Conservation (phyloP, 2,888 invertebrate genomes). For the Amphiduros pacificus region DNA sequence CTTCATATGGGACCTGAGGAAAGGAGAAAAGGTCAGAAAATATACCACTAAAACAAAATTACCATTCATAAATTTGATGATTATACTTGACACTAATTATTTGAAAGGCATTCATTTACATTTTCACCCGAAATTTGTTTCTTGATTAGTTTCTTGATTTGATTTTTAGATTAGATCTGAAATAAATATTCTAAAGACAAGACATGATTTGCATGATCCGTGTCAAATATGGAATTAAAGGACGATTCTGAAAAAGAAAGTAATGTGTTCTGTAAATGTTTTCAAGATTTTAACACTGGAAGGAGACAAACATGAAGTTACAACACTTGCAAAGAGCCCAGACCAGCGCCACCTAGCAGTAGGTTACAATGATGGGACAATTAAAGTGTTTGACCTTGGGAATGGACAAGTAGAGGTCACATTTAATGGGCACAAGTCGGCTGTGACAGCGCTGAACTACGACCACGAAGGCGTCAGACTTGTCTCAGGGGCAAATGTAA, state of each 20-base stretch:
- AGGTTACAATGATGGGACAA: conserved; percentile 87
- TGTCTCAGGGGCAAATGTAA: conserved; percentile 82
- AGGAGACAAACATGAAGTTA: conserved; percentile 81
- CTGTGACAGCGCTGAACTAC: conserved; percentile 80
- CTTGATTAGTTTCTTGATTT: too few species aligned
- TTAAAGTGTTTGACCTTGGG: conserved; percentile 80
- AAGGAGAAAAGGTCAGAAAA: conserved; percentile 30
- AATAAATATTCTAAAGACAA: too few species aligned
- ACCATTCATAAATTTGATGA: too few species aligned
- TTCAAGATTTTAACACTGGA: conserved; percentile 73
- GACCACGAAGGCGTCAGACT: conserved; percentile 79
- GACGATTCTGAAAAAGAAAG: too few species aligned
- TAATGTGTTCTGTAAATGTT: neutral
- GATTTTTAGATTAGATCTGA: too few species aligned
- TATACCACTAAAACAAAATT: too few species aligned
- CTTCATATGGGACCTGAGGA: conserved; percentile 83
- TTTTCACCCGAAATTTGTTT: too few species aligned
- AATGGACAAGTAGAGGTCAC: conserved; percentile 69
- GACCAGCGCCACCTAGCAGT: conserved; percentile 77
- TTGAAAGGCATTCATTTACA: too few species aligned
- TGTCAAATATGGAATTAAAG: too few species aligned
- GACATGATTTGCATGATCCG: too few species aligned
- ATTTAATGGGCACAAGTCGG: conserved; percentile 81
- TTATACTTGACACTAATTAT: too few species aligned
- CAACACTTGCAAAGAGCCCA: conserved; percentile 75